Evolutionary conservation across 1,140 invertebrate species (phyloP), one percentile per base, ranked within the genome.

Genomic region (Drosophila tsacasi): DNA sequence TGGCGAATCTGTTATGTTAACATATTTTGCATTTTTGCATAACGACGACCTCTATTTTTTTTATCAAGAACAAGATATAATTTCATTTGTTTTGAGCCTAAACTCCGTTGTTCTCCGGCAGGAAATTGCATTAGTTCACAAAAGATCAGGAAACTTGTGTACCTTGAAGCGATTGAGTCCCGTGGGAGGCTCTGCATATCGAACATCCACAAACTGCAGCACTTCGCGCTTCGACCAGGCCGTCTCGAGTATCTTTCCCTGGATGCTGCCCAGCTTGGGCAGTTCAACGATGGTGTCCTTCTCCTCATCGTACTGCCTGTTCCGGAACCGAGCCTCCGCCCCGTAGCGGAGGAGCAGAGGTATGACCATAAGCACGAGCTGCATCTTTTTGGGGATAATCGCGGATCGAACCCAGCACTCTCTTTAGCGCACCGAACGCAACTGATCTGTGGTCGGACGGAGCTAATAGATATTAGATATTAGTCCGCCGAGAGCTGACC

Each of bases 111-210:
- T 3, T 13, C 3, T 54, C 1, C 27, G 19, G 10, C 6, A 2
- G 19, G 2, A 10, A 21, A 30, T 13, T 10, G 30, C 10, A 32
- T 32, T 32, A 32, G 30, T 12, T n/a, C n/a, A 30, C 2, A 32
- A 32, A 27, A 21, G 7, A 21, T 54, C 12, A 21, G 8, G 19
- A 9, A 25, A 1, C 0, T 12, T 13, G 44, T n/a, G 13, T 61
- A 93, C 93, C 85, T 92, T 93, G 37, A 93, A 93, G 0, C 93
- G 77, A 69, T 86, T 58, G 17, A 85, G 59, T 25, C 93, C 93
- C 8, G 85, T 92, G 1, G 93, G 92, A 8, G 93, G 80, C 35
- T 92, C 85, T 6, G 86, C 93, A 59, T 92, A 93, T 84, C 81
- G 65, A 2, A 93, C 68, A 79, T 91, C 85, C 8, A 92, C 83